phyloP scores from a whole-genome alignment of 2,888 invertebrate species.

The Amiota communis region DNA sequence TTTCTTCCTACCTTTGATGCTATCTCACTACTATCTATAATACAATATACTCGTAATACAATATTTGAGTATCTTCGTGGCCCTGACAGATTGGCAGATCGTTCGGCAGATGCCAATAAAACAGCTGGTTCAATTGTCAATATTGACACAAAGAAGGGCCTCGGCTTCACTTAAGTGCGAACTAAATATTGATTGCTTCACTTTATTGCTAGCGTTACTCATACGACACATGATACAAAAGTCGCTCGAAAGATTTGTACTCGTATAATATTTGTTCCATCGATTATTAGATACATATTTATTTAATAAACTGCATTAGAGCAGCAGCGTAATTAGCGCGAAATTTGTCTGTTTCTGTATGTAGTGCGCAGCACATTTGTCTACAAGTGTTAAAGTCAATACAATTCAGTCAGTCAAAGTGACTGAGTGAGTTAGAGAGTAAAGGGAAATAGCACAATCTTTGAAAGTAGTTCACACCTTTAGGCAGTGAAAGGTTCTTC shows the following conservation, averaged over 20 bases:
- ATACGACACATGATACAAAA: conserved; percentile 47
- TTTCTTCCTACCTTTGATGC: neutral
- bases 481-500: neutral
- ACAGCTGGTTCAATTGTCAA: conserved; percentile 43
- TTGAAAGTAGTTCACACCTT: conserved; percentile 63
- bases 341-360: conserved; percentile 9
- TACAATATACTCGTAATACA: no score
- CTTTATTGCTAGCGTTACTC: conserved; percentile 53
- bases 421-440: neutral
- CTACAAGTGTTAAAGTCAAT: conserved; percentile 30
- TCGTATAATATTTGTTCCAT: no score
- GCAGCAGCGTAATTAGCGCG: conserved; percentile 52
- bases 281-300: no score
- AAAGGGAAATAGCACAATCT: conserved; percentile 36
- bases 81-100: no score
- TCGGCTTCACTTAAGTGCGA: neutral
- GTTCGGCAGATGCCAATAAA: conserved; percentile 24
- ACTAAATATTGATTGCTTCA: neutral
- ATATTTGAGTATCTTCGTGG: no score
- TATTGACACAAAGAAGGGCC: conserved; percentile 52
- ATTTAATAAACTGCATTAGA: conserved; percentile 54
- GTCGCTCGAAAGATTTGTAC: neutral
- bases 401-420: conserved; percentile 19
- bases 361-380: conserved; percentile 24
- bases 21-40: no score